These are phyloP conservation scores for Clarias laeviceps DNA, from an alignment of 2,797 vertebrate species.

Conservation along the genomic window DNA sequence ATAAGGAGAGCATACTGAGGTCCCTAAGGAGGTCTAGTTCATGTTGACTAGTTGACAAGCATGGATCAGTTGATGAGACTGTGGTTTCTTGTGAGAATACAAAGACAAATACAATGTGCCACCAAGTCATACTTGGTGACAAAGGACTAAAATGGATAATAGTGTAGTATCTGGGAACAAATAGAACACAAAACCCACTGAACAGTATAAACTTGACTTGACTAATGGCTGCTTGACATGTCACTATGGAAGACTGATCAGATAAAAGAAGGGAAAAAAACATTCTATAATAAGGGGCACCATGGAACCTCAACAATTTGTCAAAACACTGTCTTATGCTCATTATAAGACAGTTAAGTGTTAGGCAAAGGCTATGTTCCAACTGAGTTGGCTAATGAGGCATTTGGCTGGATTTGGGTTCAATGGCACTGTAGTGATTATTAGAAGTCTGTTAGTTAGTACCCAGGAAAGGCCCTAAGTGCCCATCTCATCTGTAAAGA, in stretches of 20 bases:
- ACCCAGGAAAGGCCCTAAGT: slow-evolving; percentile 49
- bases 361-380: slow-evolving; percentile 68
- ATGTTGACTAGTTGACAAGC: slow-evolving; percentile 27
- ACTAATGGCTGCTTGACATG: slow-evolving; percentile 38
- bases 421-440: slow-evolving; percentile 53
- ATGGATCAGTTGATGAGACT: slow-evolving; percentile 20
- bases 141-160: slow-evolving; percentile 11
- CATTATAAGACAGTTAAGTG: slow-evolving; percentile 56
- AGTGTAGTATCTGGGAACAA: not conserved
- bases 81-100: slow-evolving; percentile 31
- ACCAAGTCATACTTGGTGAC: slow-evolving; percentile 3
- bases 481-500: slow-evolving; percentile 72
- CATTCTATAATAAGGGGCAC: slow-evolving; percentile 4
- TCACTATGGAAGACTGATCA: slow-evolving; percentile 23
- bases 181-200: slow-evolving; percentile 19
- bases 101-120: not conserved
- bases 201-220: slow-evolving; percentile 10
- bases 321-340: slow-evolving; percentile 50
- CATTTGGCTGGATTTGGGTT: slow-evolving; percentile 72
- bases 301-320: slow-evolving; percentile 43
- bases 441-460: slow-evolving; percentile 53
- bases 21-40: slow-evolving; percentile 17
- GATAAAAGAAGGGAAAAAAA: slow-evolving; percentile 27
- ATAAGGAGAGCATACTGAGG: slow-evolving; percentile 9
- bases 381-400: slow-evolving; percentile 69